Percentiles rank a stretch among this genome's conserved stretches.
phyloP scores from a whole-genome alignment of 2,888 invertebrate species.

The Zygogramma bicolorata region DNA sequence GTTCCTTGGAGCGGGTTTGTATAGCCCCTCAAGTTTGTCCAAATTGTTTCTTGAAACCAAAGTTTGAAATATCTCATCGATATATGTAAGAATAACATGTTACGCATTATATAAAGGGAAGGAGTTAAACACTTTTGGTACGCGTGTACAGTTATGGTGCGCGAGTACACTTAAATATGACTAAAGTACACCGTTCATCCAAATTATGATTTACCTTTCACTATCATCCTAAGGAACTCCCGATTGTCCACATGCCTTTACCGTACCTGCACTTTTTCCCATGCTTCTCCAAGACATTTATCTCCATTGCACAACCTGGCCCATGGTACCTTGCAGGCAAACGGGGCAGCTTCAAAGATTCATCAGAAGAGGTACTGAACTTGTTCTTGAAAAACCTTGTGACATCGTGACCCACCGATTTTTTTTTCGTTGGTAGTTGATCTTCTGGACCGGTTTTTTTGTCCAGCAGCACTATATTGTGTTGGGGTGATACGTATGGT shows the following conservation, averaged over 20 bases:
- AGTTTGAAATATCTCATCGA: no score
- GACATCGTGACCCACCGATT: neutral
- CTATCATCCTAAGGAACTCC: neutral
- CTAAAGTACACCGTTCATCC: neutral
- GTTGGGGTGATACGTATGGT: no score
- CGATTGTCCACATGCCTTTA: neutral
- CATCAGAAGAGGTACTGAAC: constrained; percentile 8
- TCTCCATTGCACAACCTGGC: constrained; percentile 51
- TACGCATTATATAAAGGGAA: no score
- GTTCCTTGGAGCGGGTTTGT: no score
- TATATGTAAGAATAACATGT: no score
- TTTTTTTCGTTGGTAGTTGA: neutral
- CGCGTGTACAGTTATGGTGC: no score
- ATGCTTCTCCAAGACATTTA: constrained; percentile 54
- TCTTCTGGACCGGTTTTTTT: neutral
- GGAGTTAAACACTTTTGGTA: no score
- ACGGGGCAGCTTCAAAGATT: constrained; percentile 24
- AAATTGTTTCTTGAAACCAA: no score
- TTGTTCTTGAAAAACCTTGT: neutral
- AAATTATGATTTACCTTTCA: constrained; percentile 3
- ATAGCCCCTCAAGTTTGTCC: no score
- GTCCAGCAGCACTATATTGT: no score
- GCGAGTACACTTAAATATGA: neutral
- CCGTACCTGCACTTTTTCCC: constrained; percentile 42
- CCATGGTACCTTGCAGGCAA: constrained; percentile 49